A percentile compares a stretch with the other conserved stretches of the same genome.
These are phyloP conservation scores for Drosophila arizonae DNA, from an alignment of 1,140 invertebrate species.

Conservation along the genomic window DNA sequence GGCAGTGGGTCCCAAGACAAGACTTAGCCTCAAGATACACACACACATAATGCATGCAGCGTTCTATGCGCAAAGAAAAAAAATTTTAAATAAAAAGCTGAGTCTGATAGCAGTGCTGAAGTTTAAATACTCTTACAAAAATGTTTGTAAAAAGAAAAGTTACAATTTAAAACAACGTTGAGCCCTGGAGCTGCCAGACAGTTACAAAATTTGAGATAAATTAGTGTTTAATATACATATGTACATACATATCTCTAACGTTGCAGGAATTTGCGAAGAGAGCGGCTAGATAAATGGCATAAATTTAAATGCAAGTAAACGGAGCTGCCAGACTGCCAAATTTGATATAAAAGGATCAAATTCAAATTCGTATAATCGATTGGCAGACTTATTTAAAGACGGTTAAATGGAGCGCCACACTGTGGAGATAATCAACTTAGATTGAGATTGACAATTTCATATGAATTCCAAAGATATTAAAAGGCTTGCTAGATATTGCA, in stretches of 20 bases:
- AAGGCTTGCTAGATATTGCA: background rate
- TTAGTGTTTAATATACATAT: too few species aligned
- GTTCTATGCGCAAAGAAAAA: slow-evolving; percentile 37
- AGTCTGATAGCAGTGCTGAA: background rate
- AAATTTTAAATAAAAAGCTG: slow-evolving; percentile 5
- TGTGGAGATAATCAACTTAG: too few species aligned
- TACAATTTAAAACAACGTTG: background rate
- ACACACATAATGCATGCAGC: slow-evolving; percentile 66
- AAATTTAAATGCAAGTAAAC: background rate
- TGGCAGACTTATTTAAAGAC: too few species aligned
- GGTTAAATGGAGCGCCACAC: too few species aligned
- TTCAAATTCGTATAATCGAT: too few species aligned
- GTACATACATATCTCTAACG: too few species aligned
- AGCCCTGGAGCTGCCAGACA: background rate
- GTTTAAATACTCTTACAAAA: slow-evolving; percentile 12
- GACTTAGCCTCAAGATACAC: slow-evolving; percentile 31
- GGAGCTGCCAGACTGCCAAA: background rate
- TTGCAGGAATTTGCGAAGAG: too few species aligned
- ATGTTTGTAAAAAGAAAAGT: background rate
- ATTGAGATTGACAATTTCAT: too few species aligned
- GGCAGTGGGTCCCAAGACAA: slow-evolving; percentile 46
- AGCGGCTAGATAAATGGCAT: background rate
- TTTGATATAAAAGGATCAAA: background rate
- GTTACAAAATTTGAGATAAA: background rate
- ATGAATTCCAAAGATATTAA: too few species aligned